These are phyloP conservation scores for Pseudochaenichthys georgianus DNA, from an alignment of 2,797 vertebrate species.

Conservation along the genomic window DNA sequence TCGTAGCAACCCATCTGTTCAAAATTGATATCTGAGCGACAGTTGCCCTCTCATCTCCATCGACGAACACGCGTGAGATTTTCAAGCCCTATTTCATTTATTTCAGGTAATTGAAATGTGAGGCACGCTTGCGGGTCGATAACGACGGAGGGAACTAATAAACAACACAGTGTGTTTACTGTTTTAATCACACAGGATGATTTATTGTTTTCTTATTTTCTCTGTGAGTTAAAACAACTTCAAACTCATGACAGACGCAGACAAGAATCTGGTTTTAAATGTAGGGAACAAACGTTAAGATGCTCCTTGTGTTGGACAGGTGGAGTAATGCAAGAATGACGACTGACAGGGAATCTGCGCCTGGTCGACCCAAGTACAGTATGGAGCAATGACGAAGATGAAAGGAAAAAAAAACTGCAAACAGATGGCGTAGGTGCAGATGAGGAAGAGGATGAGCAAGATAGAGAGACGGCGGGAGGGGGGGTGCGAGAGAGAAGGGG, in stretches of 20 bases:
- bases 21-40: constrained; percentile 77
- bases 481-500: constrained; percentile 13
- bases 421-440: constrained; percentile 87
- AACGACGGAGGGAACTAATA: constrained; percentile 62
- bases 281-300: constrained; percentile 47
- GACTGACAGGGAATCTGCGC: constrained; percentile 72
- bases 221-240: constrained; percentile 43
- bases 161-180: constrained; percentile 69
- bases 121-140: constrained; percentile 55
- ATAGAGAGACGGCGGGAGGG: constrained; percentile 52
- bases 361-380: constrained; percentile 64
- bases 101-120: constrained; percentile 78
- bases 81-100: constrained; percentile 74
- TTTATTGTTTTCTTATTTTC: constrained; percentile 41
- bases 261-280: constrained; percentile 20
- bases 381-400: constrained; percentile 83
- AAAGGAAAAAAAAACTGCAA: constrained; percentile 76
- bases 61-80: constrained; percentile 71
- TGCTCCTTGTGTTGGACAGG: constrained; percentile 64
- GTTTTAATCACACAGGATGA: constrained; percentile 68
- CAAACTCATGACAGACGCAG: neutral
- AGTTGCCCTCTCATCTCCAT: constrained; percentile 78
- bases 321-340: constrained; percentile 50
- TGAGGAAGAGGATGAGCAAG: constrained; percentile 63
- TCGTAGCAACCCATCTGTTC: constrained; percentile 80